Conservation (phyloP, 2,797 vertebrate genomes). For the Pampus argenteus region DNA sequence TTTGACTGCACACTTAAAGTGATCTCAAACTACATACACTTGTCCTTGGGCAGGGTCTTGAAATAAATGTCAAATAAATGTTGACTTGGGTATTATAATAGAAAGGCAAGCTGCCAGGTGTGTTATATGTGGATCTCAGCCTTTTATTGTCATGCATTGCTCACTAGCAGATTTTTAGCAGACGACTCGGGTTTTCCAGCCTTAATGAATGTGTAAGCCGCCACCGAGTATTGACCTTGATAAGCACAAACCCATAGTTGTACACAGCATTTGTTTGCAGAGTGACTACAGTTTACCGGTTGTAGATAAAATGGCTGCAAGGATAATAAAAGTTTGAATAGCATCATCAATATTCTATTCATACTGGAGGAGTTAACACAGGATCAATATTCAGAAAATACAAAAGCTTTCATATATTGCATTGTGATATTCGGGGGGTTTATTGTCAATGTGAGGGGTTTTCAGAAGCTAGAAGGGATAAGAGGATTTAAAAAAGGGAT, state of each 20-base stretch:
- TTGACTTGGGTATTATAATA: slow-evolving; percentile 47
- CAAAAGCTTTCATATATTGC: slow-evolving; percentile 59
- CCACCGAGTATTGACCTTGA: slow-evolving; percentile 54
- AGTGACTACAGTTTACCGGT: slow-evolving; percentile 35
- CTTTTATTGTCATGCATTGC: slow-evolving; percentile 40
- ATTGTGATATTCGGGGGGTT: slow-evolving; percentile 51
- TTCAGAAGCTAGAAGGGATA: slow-evolving; percentile 63
- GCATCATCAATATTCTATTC: slow-evolving; percentile 47
- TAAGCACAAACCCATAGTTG: slow-evolving; percentile 26
- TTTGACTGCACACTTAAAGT: slow-evolving; percentile 16
- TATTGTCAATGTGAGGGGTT: slow-evolving; percentile 55
- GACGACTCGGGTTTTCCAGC: slow-evolving; percentile 10
- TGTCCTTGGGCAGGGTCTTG: slow-evolving; percentile 54
- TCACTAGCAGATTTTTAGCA: slow-evolving; percentile 40
- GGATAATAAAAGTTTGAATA: slow-evolving; percentile 38
- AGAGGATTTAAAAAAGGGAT: slow-evolving; percentile 77
- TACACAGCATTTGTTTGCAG: slow-evolving; percentile 8
- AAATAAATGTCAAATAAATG: slow-evolving; percentile 65
- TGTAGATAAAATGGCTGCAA: slow-evolving; percentile 21
- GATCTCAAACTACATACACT: slow-evolving; percentile 38
- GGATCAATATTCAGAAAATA: slow-evolving; percentile 61
- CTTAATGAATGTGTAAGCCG: slow-evolving; percentile 49
- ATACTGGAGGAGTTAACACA: slow-evolving; percentile 41
- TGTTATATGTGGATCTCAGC: slow-evolving; percentile 35
- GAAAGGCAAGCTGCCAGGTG: slow-evolving; percentile 38